Evolutionary conservation across 23 tunicate species (phyloP).

Genomic region (Ciona savignyi): DNA sequence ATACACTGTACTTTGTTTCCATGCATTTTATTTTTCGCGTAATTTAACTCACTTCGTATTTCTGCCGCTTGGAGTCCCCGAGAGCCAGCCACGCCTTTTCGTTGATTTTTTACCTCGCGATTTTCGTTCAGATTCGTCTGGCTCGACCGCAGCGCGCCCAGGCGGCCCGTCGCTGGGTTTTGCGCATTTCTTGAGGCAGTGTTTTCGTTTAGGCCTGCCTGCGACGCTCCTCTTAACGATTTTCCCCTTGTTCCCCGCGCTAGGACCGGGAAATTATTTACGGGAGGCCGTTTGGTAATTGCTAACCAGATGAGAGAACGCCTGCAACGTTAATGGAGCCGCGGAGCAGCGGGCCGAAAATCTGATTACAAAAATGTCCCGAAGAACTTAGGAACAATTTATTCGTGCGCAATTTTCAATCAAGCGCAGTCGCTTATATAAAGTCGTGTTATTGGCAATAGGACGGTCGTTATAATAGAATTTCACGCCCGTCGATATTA

Average conservation of each 20-base stretch:
- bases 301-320: conserved; percentile 18
- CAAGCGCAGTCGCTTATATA: not conserved
- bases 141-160: not conserved
- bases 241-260: not conserved
- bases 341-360: not conserved
- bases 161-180: not conserved
- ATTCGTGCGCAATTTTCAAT: not conserved
- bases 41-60: too few relatives aligned
- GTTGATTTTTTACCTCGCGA: conserved; percentile 5
- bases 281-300: conserved; percentile 6
- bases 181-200: not conserved
- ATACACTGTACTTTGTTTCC: too few relatives aligned
- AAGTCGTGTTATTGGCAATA: not conserved
- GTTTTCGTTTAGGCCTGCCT: not conserved
- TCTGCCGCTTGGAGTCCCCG: conserved; percentile 6
- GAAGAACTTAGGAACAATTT: not conserved
- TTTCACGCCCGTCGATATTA: not conserved
- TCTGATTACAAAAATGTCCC: not conserved
- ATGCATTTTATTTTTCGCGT: too few relatives aligned
- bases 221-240: not conserved
- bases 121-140: conserved; percentile 10
- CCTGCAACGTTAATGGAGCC: not conserved
- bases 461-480: not conserved
- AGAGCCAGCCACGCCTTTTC: conserved; percentile 23
- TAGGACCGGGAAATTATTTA: too few relatives aligned